These are phyloP conservation scores for Aphaenogaster rudis DNA, from an alignment of 1,140 invertebrate genomes.

Conservation along the genomic window DNA sequence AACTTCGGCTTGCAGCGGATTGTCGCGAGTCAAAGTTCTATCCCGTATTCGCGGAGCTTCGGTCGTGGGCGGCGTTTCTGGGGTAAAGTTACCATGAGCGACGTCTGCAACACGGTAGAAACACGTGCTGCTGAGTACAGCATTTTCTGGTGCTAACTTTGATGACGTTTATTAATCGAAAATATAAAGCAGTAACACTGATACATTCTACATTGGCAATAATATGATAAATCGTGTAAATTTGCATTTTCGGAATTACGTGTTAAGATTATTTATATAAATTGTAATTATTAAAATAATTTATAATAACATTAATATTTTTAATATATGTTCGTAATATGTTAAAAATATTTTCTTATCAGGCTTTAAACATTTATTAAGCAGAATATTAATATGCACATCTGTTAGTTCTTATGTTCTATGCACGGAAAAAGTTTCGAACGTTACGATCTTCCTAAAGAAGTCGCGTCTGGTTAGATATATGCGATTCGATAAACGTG, in stretches of 20 bases:
- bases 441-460: constrained; percentile 1
- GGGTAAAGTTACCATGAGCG: constrained; percentile 87
- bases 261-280: constrained; percentile 1
- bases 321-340: neutral
- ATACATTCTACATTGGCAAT: neutral
- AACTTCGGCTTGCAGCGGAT: constrained; percentile 82
- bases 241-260: neutral
- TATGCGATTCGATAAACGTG: constrained; percentile 6
- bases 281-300: neutral
- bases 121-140: constrained; percentile 37
- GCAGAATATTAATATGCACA: neutral
- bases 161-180: constrained; percentile 6
- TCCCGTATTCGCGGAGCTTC: constrained; percentile 86
- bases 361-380: neutral
- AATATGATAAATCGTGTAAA: neutral
- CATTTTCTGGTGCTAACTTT: neutral
- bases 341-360: constrained; percentile 11
- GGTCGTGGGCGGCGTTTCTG: constrained; percentile 84
- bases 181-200: neutral
- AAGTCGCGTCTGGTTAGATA: neutral
- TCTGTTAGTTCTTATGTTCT: neutral
- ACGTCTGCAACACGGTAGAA: constrained; percentile 80
- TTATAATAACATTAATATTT: neutral
- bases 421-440: neutral
- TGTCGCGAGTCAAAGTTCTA: constrained; percentile 82